A percentile compares a stretch with the other conserved stretches of the same genome.
Evolutionary conservation across 2,888 invertebrate genomes (phyloP).

Genomic region (Hydriomena furcata): DNA sequence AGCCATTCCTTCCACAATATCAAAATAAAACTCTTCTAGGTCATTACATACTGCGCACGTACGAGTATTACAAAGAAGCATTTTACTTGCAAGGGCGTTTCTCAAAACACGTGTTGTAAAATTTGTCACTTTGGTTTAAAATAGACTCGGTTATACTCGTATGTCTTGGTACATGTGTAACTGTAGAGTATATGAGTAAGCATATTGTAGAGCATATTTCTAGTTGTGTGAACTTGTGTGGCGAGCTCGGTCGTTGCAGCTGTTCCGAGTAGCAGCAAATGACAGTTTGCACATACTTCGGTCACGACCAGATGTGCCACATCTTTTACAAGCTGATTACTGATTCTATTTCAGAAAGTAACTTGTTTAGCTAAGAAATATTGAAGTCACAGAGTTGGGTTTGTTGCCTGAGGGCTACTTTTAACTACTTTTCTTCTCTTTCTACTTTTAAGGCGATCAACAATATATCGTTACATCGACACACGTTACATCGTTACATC

Average conservation of each 20-base stretch:
- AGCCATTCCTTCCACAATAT: too few relatives aligned
- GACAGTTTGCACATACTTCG: not conserved
- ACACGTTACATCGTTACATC: too few relatives aligned
- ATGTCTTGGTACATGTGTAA: not conserved
- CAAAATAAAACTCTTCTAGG: not conserved
- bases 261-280: not conserved
- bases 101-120: conserved; percentile 2
- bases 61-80: not conserved
- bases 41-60: not conserved
- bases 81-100: not conserved
- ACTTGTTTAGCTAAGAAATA: too few relatives aligned
- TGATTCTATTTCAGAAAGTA: not conserved
- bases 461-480: too few relatives aligned
- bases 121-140: conserved; percentile 5
- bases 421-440: too few relatives aligned
- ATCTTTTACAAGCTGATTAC: not conserved
- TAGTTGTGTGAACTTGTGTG: too few relatives aligned
- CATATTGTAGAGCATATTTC: too few relatives aligned
- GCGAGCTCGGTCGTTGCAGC: not conserved
- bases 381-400: too few relatives aligned
- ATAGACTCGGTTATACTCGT: conserved; percentile 5
- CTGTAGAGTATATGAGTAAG: too few relatives aligned
- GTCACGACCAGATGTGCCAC: not conserved
- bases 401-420: too few relatives aligned
- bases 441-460: too few relatives aligned